Evolutionary conservation across 1,140 invertebrate genomes (phyloP).

Genomic region (Drosophila repletoides): DNA sequence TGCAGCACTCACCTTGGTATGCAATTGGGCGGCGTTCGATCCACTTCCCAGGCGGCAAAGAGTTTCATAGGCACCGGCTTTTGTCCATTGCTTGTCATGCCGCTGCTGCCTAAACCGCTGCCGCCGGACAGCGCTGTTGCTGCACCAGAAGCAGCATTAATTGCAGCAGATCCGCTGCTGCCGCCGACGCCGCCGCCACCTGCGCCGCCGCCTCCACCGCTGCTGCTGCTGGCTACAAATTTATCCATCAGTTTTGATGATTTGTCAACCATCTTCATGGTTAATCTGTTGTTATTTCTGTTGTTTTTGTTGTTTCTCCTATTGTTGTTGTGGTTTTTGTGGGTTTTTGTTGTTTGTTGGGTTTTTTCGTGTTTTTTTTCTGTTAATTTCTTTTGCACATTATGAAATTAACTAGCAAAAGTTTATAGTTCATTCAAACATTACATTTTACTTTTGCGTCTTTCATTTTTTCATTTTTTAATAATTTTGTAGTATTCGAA

Average conservation of each 20-base stretch:
- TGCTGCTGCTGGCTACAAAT: conserved; percentile 61
- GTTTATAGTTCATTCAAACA: conserved; percentile 5
- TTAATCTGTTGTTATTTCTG: conserved; percentile 35
- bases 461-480: not conserved
- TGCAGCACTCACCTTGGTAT: conserved; percentile 92
- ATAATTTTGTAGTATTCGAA: too few species aligned
- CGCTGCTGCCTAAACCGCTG: conserved; percentile 10
- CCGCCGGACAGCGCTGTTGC: conserved; percentile 14
- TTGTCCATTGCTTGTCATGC: conserved; percentile 46
- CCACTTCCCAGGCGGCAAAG: conserved; percentile 98
- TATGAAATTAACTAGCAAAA: conserved; percentile 33
- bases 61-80: conserved; percentile 98
- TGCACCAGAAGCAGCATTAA: conserved; percentile 29
- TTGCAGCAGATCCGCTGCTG: conserved; percentile 9
- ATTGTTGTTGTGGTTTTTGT: conserved; percentile 3
- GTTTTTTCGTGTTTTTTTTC: not conserved
- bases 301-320: conserved; percentile 5
- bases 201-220: conserved; percentile 20
- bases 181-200: conserved; percentile 17
- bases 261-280: conserved; percentile 82
- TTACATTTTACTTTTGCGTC: conserved; percentile 15
- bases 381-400: conserved; percentile 53
- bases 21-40: conserved; percentile 97
- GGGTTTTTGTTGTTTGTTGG: conserved; percentile 18
- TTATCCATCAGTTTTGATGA: conserved; percentile 80